These are phyloP conservation scores for Pygathrix nemaeus DNA, from an alignment of 2,113 vertebrate species.

Conservation along the genomic window DNA sequence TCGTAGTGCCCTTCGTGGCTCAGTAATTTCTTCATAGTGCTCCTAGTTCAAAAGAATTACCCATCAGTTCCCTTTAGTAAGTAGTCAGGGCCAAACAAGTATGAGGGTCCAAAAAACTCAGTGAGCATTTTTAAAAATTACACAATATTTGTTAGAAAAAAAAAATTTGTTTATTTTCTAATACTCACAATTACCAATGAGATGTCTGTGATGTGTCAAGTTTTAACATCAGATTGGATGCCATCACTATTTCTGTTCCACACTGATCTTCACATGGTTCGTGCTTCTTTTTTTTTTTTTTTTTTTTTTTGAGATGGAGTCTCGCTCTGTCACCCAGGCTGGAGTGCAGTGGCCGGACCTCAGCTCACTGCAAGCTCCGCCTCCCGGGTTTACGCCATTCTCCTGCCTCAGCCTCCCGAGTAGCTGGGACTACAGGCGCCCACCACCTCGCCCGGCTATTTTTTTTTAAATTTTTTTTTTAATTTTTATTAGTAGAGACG, in stretches of 20 bases:
- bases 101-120: neutral
- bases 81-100: neutral
- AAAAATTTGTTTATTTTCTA: neutral
- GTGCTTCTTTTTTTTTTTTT: too few species aligned
- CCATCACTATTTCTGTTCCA: neutral
- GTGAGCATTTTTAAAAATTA: neutral
- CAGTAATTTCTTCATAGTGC: neutral
- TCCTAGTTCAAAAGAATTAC: neutral
- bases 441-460: too few species aligned
- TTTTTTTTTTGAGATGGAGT: too few species aligned
- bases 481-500: too few species aligned
- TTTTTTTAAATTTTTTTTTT: too few species aligned
- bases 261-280: neutral
- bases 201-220: neutral
- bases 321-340: too few species aligned
- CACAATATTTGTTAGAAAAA: neutral
- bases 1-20: fast-evolving
- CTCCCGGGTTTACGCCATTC: too few species aligned
- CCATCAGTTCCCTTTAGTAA: neutral
- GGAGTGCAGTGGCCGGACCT: too few species aligned
- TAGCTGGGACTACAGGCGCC: too few species aligned
- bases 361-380: too few species aligned
- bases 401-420: too few species aligned
- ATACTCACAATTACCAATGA: neutral
- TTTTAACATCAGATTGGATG: neutral